Evolutionary conservation across 2,888 invertebrate species (phyloP).

Genomic region (Stenolophus ochropezus): DNA sequence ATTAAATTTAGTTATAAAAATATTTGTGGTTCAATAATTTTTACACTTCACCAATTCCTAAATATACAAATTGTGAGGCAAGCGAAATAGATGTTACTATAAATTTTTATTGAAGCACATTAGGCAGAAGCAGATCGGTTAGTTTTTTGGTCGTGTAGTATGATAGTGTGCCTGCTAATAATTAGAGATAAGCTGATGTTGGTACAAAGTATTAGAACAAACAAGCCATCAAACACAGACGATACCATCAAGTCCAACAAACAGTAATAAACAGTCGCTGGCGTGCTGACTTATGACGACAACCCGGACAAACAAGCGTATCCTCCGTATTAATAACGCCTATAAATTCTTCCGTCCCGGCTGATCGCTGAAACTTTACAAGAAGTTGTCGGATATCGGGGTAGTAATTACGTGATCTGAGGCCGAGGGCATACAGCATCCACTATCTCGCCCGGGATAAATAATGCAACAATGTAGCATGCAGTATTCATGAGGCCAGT

Average conservation of each 20-base stretch:
- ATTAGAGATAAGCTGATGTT: not conserved
- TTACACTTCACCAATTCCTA: too few relatives aligned
- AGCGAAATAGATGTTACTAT: too few relatives aligned
- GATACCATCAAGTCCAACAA: constrained; percentile 38
- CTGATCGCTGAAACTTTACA: constrained; percentile 31
- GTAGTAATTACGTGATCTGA: constrained; percentile 42
- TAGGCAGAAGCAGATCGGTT: too few relatives aligned
- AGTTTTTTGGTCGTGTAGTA: not conserved
- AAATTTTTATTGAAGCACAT: too few relatives aligned
- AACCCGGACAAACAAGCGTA: constrained; percentile 39
- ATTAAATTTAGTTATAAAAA: too few relatives aligned
- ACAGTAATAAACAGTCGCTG: constrained; percentile 32
- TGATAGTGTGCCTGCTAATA: not conserved
- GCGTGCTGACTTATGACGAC: constrained; percentile 27
- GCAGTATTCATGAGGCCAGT: constrained; percentile 37
- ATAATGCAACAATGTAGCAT: constrained; percentile 43
- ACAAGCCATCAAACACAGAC: constrained; percentile 22
- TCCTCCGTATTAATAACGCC: constrained; percentile 40
- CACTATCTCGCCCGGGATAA: not conserved
- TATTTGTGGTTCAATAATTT: too few relatives aligned
- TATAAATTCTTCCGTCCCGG: constrained; percentile 35
- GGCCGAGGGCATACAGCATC: not conserved
- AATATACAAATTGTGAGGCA: too few relatives aligned
- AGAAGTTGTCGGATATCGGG: constrained; percentile 28
- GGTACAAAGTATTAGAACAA: not conserved